A percentile compares a stretch with the other conserved stretches of the same genome.
Conservation (phyloP, 2,113 vertebrate genomes). For the Aphyosemion australe region DNA sequence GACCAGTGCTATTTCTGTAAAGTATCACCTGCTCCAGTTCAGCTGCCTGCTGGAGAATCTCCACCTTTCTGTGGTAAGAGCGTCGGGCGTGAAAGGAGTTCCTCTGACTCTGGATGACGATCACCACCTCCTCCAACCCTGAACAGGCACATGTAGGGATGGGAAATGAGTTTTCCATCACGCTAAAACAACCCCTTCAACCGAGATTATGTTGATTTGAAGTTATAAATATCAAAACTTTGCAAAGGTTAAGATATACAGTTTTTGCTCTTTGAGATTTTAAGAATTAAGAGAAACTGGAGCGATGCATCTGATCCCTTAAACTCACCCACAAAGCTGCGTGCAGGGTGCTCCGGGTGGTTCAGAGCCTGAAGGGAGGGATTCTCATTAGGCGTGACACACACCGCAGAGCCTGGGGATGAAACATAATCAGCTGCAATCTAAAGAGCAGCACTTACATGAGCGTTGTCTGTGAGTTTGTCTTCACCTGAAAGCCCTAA, state of each 20-base stretch:
- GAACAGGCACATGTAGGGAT: not conserved
- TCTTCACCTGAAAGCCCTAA: constrained; percentile 31
- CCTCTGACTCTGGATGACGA: constrained; percentile 76
- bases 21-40: constrained; percentile 57
- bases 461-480: constrained; percentile 5
- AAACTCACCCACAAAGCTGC: constrained; percentile 50
- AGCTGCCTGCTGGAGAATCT: constrained; percentile 65
- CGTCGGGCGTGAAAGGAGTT: constrained; percentile 64
- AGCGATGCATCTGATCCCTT: not conserved
- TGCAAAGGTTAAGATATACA: no score
- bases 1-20: not conserved
- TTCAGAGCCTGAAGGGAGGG: constrained; percentile 42
- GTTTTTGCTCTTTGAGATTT: no score
- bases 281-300: no score
- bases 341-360: not conserved
- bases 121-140: constrained; percentile 63
- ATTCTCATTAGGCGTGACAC: constrained; percentile 20
- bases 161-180: not conserved
- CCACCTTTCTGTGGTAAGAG: constrained; percentile 47
- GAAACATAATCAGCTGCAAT: constrained; percentile 19
- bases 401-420: constrained; percentile 7
- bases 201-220: no score
- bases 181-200: not conserved
- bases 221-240: no score
- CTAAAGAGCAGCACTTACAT: constrained; percentile 39